phyloP scores from a whole-genome alignment of 1,140 invertebrate genomes.

The Drosophila bocqueti region DNA sequence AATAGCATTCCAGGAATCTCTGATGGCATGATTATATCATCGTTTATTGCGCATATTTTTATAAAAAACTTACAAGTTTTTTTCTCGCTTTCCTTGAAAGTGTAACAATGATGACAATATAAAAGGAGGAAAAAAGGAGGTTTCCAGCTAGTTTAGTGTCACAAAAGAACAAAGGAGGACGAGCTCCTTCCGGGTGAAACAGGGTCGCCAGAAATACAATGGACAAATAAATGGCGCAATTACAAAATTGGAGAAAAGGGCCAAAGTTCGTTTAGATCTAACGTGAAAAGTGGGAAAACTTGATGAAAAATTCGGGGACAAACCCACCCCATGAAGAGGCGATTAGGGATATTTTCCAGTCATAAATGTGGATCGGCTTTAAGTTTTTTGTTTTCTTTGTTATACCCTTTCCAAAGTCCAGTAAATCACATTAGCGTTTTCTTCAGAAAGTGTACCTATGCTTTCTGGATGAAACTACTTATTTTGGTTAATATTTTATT shows the following conservation, averaged over 20 bases:
- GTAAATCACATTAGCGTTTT: constrained; percentile 23
- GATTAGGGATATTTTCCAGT: constrained; percentile 37
- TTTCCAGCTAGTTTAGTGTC: constrained; percentile 41
- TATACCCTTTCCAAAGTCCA: constrained; percentile 14
- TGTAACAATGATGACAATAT: constrained; percentile 47
- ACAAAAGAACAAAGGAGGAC: constrained; percentile 36
- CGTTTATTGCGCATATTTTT: constrained; percentile 27
- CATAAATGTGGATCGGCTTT: constrained; percentile 21
- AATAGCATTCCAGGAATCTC: not conserved
- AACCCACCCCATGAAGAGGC: constrained; percentile 35
- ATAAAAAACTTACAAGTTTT: constrained; percentile 11
- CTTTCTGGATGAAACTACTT: constrained; percentile 11
- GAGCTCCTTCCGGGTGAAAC: constrained; percentile 20
- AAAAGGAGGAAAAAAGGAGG: constrained; percentile 1
- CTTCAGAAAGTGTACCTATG: constrained; percentile 3
- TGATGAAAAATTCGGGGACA: constrained; percentile 30
- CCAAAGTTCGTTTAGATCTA: constrained; percentile 53
- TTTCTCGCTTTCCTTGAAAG: constrained; percentile 1
- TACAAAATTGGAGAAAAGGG: constrained; percentile 46
- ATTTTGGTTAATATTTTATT: constrained; percentile 44
- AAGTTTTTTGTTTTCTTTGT: not conserved
- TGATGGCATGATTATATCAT: constrained; percentile 22
- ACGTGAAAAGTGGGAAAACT: constrained; percentile 46
- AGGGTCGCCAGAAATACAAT: constrained; percentile 37
- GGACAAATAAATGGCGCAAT: constrained; percentile 52